Base-by-base conservation (phyloP, 1,140 invertebrate species). In the Halyomorpha halys region DNA sequence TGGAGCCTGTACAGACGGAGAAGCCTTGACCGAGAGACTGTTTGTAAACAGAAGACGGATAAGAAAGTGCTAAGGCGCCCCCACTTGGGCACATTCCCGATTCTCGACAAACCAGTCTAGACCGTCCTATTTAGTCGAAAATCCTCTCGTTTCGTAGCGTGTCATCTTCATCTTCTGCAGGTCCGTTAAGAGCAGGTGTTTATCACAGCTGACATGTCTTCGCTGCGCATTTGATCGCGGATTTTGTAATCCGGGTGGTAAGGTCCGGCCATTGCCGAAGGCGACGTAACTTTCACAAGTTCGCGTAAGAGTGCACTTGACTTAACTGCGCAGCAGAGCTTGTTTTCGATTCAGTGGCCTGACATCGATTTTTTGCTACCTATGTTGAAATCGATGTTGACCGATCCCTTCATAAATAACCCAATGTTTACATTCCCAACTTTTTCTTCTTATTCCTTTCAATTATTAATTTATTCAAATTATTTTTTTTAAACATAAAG, bases 21-120 rank as follows among this genome's bases (percentile, higher is more conserved):
- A 21, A 18, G 21, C 47, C 47, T 49, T 49, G 47, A 49, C 47
- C 47, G 47, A 18, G 47, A 14, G 6, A 21, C 47, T 49, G 47
- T 49, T 49, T 49, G 47, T 49, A 49, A 49, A 49, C 47, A 39
- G 34, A 49, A 49, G 47, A 19, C n/a, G 47, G 21, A 49, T 49
- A 18, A 19, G 47, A 49, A 49, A 49, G 47, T 21, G 47, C 47
- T 5, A 49, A 18, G 3, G n/a, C 21, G 3, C 47, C 47, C 47
- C 47, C 6, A 5, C n/a, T 5, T 2, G 5, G 5, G 2, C 47
- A 21, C n/a, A 18, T 49, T 49, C 47, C 47, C 21, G 47, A 21
- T 19, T 49, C 47, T 39, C 34, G 34, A 39, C 34, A 39, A 39
- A 39, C 34, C 34, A 39, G 34, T 39, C 34, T 39, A 39, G 34